phyloP scores from a whole-genome alignment of 2,888 invertebrate species.

The Busseola fusca region DNA sequence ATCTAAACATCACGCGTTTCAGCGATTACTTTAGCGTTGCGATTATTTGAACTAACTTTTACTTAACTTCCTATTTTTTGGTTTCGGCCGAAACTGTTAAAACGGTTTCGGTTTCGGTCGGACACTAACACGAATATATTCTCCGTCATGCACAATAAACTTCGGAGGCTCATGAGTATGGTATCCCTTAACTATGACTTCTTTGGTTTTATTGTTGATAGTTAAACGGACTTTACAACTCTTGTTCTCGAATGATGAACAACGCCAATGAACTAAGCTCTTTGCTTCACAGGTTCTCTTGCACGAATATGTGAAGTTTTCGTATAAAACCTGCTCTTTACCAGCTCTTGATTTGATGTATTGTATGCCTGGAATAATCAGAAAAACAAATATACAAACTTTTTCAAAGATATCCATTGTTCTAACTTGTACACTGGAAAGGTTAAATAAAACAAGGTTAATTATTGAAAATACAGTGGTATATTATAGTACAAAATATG shows the following conservation, averaged over 20 bases:
- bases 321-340: conserved; percentile 32
- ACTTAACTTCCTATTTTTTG: not conserved
- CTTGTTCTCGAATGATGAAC: conserved; percentile 43
- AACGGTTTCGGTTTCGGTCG: not conserved
- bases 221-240: conserved; percentile 37
- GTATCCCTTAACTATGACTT: conserved; percentile 13
- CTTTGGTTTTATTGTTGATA: conserved; percentile 4
- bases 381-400: not conserved
- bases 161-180: conserved; percentile 31
- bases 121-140: conserved; percentile 6
- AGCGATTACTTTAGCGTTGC: not conserved
- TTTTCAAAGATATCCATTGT: not conserved
- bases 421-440: not conserved
- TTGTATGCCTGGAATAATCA: conserved; percentile 20
- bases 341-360: conserved; percentile 49
- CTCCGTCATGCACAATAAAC: not conserved
- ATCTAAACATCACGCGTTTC: not conserved
- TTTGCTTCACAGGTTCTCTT: conserved; percentile 13
- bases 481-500: not conserved
- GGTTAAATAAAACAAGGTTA: not conserved
- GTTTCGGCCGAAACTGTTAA: not conserved
- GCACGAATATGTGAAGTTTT: conserved; percentile 37
- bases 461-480: not conserved
- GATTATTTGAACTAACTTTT: not conserved
- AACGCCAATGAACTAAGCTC: conserved; percentile 35